phyloP scores from a whole-genome alignment of 1,140 invertebrate species.

The Drosophila rufa region DNA sequence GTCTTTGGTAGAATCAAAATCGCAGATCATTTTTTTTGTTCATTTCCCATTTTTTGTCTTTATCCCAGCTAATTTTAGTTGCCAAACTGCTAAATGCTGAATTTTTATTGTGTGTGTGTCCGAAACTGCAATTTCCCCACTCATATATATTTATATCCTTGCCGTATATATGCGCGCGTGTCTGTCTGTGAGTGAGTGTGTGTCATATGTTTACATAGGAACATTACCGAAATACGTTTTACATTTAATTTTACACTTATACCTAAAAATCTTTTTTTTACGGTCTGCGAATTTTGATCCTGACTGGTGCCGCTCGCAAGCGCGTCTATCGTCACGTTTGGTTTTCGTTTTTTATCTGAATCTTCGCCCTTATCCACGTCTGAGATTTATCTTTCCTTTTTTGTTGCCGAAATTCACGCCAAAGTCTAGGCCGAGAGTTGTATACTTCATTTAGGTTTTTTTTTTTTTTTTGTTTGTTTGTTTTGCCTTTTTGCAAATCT shows the following conservation, averaged over 20 bases:
- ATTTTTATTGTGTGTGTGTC: conserved; percentile 59
- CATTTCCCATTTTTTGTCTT: conserved; percentile 20
- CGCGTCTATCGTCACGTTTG: conserved; percentile 64
- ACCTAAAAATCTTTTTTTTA: conserved; percentile 68
- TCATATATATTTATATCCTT: conserved; percentile 48
- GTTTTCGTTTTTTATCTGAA: conserved; percentile 26
- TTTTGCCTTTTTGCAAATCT: conserved; percentile 42
- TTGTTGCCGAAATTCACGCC: conserved; percentile 73
- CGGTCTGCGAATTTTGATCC: conserved; percentile 27
- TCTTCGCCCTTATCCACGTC: conserved; percentile 37
- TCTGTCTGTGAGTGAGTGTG: conserved; percentile 37
- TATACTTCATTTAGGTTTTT: conserved; percentile 33
- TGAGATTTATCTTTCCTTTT: conserved; percentile 32
- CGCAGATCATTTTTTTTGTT: conserved; percentile 37
- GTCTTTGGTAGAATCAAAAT: conserved; percentile 16
- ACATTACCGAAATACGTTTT: conserved; percentile 84
- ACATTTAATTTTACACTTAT: conserved; percentile 83
- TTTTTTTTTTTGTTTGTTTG: conserved; percentile 13
- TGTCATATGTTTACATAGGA: conserved; percentile 79
- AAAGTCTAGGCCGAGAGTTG: conserved; percentile 80
- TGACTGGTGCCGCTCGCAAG: conserved; percentile 50
- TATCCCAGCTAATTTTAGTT: conserved; percentile 36
- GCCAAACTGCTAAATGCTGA: conserved; percentile 73
- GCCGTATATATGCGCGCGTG: conserved; percentile 43
- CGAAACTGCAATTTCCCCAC: conserved; percentile 59